phyloP scores from a whole-genome alignment of 2,113 vertebrate genomes.

The Megaceryle torquata region DNA sequence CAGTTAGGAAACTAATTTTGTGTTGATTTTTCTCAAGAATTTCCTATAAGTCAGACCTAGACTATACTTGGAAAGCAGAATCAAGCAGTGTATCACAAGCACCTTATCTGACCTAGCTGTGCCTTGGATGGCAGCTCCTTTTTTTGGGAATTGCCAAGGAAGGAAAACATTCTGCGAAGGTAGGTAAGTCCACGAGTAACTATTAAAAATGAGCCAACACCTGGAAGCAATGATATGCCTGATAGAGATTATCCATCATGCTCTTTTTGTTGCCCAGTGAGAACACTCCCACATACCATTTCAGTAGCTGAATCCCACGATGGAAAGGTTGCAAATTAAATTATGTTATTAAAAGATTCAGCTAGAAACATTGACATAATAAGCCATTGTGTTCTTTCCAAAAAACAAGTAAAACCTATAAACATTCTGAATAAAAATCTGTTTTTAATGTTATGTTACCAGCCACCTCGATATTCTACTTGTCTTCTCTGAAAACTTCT shows the following conservation, averaged over 20 bases:
- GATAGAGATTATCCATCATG: constrained; percentile 59
- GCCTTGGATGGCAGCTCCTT: background rate
- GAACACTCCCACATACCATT: constrained; percentile 53
- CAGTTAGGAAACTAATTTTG: background rate
- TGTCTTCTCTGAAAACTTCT: background rate
- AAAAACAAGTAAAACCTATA: constrained; percentile 33
- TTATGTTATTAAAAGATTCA: constrained; percentile 50
- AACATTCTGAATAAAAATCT: constrained; percentile 42
- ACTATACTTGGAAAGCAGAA: background rate
- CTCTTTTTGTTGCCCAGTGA: constrained; percentile 46
- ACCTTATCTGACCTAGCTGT: background rate
- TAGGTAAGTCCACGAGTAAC: constrained; percentile 25
- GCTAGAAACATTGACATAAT: constrained; percentile 25
- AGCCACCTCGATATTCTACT: background rate
- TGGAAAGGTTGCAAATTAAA: constrained; percentile 31
- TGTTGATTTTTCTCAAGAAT: background rate
- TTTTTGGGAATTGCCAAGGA: constrained; percentile 16
- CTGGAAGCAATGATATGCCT: constrained; percentile 67
- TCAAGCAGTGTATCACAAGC: background rate
- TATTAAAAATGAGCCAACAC: constrained; percentile 59
- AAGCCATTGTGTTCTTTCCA: constrained; percentile 33
- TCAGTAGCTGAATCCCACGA: constrained; percentile 25
- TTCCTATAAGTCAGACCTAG: background rate
- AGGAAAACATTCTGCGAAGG: constrained; percentile 55
- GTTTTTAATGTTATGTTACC: background rate